phyloP scores from a whole-genome alignment of 2,888 invertebrate genomes.

The Polyommatus iphigenia region DNA sequence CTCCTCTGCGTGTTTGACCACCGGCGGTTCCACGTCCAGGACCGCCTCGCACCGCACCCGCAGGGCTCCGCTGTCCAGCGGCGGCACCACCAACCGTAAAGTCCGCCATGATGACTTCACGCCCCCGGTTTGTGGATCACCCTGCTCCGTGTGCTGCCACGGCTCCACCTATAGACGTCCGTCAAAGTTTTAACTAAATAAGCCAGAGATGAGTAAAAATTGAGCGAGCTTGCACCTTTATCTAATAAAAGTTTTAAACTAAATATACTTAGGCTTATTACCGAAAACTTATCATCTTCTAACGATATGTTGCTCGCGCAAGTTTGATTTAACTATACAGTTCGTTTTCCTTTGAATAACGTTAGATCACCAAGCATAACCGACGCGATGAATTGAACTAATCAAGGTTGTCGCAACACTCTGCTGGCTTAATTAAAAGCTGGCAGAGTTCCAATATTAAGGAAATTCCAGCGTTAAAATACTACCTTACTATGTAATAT shows the following conservation, averaged over 20 bases:
- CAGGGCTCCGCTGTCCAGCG: slow-evolving; percentile 63
- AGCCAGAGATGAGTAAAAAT: neutral
- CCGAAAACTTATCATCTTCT: too few relatives aligned
- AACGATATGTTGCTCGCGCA: too few relatives aligned
- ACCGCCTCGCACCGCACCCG: slow-evolving; percentile 68
- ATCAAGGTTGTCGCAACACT: slow-evolving; percentile 4
- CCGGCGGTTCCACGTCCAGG: slow-evolving; percentile 66
- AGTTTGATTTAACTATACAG: neutral
- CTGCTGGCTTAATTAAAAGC: neutral
- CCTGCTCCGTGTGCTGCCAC: slow-evolving; percentile 70
- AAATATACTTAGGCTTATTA: neutral
- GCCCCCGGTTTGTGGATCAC: slow-evolving; percentile 59
- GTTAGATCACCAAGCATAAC: neutral
- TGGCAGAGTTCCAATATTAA: neutral
- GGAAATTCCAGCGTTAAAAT: neutral
- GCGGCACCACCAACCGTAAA: slow-evolving; percentile 60
- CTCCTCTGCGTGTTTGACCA: slow-evolving; percentile 57
- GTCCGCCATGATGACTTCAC: slow-evolving; percentile 68
- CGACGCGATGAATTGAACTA: neutral
- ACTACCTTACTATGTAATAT: neutral
- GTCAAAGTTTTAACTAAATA: too few relatives aligned
- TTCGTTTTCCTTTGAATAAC: neutral
- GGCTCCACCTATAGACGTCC: slow-evolving; percentile 56
- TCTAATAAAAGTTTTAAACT: too few relatives aligned
- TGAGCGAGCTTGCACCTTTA: too few relatives aligned